Base-by-base conservation (phyloP, 2,797 vertebrate species). In the Tenualosa thibaudeaui region DNA sequence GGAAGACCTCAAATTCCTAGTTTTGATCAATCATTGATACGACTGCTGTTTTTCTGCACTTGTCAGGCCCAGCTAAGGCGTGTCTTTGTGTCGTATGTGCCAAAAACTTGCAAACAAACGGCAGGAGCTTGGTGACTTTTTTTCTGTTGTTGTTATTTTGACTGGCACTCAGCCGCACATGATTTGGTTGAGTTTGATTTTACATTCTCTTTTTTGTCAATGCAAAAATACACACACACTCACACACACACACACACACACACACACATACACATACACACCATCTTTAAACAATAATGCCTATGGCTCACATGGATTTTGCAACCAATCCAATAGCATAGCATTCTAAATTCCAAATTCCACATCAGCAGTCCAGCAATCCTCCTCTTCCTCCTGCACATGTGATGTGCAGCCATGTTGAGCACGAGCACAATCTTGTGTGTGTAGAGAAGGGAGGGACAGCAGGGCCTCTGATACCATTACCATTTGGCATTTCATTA, bases 1-100 rank as follows among this genome's bases (percentile, higher is more conserved):
- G 37, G 13, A 75, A 75, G 13, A 75, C 15, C 37, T 75, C 37
- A 75, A 75, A 43, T 43, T 75, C 37, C 68, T 17, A 26, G 65
- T 71, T 71, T 71, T 71, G 65, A 43, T 75, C 17, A 43, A 75
- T 75, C 68, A 75, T 75, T 75, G 31, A 43, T 75, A 75, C 68
- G 4, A 2, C 5, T 5, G 17, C 68, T 75, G 5, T 75, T 43
- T 75, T 43, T 37, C 68, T 40, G 15, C 19, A 15, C 31, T 43
- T 43, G 68, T 75, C 68, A 75, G 12, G 12, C 68, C 68, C 3
- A 5, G 68, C 68, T 37, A 13, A 75, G 68, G 43, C 17, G 13
- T 75, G 37, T 75, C 68, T 75, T 75, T 75, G 68, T 75, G 68
- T 12, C 37, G 19, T 75, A 17, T 5, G 68, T 19, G 68, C 43